A percentile compares a stretch with the other conserved stretches of the same genome.
These are phyloP conservation scores for Ahaetulla prasina DNA, from an alignment of 2,113 vertebrate genomes.

Conservation along the genomic window DNA sequence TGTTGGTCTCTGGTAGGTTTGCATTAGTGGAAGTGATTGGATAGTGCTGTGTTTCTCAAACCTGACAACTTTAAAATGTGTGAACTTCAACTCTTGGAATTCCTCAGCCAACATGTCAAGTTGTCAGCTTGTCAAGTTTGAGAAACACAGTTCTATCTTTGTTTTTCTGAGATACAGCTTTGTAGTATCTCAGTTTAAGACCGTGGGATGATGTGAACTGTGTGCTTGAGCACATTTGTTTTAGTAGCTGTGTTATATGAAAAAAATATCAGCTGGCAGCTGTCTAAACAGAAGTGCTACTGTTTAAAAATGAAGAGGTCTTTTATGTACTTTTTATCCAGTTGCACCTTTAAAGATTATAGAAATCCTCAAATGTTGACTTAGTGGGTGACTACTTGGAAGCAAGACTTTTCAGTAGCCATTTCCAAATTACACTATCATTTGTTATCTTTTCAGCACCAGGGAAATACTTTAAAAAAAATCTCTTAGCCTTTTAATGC, in stretches of 20 bases:
- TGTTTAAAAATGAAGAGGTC: neutral
- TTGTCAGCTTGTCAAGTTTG: neutral
- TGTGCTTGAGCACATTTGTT: neutral
- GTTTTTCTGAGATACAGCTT: neutral
- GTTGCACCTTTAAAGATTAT: neutral
- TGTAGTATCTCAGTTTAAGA: neutral
- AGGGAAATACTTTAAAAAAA: neutral
- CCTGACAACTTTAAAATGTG: neutral
- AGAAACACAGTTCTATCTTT: neutral
- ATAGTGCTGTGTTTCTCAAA: neutral
- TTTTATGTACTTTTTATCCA: neutral
- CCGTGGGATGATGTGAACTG: neutral
- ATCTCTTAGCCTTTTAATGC: neutral
- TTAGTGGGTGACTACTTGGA: neutral
- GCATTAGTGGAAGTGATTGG: neutral
- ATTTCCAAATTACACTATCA: neutral
- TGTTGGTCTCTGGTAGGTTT: neutral
- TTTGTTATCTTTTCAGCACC: neutral
- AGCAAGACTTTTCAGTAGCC: neutral
- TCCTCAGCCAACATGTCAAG: neutral
- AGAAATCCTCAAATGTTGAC: neutral
- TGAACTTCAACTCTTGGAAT: neutral
- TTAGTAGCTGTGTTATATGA: neutral
- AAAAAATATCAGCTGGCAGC: neutral
- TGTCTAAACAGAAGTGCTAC: neutral